Conservation (phyloP, 2,113 vertebrate species). For the Ochotona curzoniae region DNA sequence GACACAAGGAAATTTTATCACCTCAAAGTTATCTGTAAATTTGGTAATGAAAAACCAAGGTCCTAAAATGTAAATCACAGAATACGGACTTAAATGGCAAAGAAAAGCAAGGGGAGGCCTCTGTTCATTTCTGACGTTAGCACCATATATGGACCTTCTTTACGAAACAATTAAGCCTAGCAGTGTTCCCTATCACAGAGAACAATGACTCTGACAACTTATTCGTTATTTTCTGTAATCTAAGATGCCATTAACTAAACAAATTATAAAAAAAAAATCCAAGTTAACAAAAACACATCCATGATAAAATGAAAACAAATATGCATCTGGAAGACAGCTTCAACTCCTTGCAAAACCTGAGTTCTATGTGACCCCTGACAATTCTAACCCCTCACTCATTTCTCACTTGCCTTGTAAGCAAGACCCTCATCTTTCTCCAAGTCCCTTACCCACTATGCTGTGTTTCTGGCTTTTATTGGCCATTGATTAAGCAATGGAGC, state of each 20-base stretch:
- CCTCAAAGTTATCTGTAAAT: constrained; percentile 50
- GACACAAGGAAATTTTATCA: constrained; percentile 33
- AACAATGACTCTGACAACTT: neutral
- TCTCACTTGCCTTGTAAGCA: constrained; percentile 20
- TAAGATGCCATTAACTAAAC: neutral
- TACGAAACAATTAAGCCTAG: constrained; percentile 37
- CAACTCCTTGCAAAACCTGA: constrained; percentile 15
- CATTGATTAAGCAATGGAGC: neutral
- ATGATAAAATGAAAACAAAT: neutral
- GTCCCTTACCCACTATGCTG: neutral
- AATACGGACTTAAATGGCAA: neutral
- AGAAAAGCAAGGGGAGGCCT: neutral
- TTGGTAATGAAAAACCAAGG: constrained; percentile 24
- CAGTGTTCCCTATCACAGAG: neutral
- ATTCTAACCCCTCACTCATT: neutral
- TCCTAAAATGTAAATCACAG: constrained; percentile 41
- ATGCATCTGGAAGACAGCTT: constrained; percentile 17
- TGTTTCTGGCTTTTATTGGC: neutral
- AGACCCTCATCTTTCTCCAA: neutral
- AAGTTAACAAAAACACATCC: neutral
- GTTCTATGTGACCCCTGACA: neutral
- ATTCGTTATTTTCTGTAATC: constrained; percentile 37
- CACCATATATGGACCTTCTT: neutral
- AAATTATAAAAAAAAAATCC: neutral
- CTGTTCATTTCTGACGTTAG: neutral